phyloP scores from a whole-genome alignment of 2,113 vertebrate genomes.

The Elephas maximus region DNA sequence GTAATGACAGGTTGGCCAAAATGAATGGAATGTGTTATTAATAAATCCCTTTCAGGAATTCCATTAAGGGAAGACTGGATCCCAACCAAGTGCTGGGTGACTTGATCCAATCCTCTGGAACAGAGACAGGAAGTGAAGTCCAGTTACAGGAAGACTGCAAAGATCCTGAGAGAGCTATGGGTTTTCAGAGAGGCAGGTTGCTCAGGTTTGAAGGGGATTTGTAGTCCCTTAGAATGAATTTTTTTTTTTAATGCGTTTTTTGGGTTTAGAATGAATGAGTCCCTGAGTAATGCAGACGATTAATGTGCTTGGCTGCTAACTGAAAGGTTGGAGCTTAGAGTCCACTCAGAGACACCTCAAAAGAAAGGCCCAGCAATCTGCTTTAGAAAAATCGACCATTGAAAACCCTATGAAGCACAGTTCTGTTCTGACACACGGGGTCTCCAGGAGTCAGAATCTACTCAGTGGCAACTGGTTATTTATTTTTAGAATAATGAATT shows the following conservation, averaged over 20 bases:
- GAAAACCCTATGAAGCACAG: background rate
- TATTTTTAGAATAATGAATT: background rate
- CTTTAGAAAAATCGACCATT: background rate
- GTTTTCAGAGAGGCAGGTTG: background rate
- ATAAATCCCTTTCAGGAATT: slow-evolving; percentile 63
- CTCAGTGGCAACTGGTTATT: background rate
- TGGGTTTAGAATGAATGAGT: background rate
- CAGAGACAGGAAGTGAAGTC: background rate
- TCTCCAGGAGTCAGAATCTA: background rate
- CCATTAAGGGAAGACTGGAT: slow-evolving; percentile 22
- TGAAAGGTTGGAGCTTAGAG: background rate
- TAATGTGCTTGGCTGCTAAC: background rate
- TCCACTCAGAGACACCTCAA: background rate
- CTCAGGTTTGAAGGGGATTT: background rate
- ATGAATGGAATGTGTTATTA: slow-evolving; percentile 29
- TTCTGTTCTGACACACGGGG: background rate
- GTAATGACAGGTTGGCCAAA: background rate
- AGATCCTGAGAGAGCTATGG: accelerated
- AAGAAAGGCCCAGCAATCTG: background rate
- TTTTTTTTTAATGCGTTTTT: no score
- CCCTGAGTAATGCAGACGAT: background rate
- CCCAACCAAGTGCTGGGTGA: background rate
- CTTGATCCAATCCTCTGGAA: background rate
- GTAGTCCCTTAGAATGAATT: background rate
- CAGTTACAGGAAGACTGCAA: no score